Conservation (phyloP, 53 echinoderm and acorn worm species). For the Luidia sarsii region DNA sequence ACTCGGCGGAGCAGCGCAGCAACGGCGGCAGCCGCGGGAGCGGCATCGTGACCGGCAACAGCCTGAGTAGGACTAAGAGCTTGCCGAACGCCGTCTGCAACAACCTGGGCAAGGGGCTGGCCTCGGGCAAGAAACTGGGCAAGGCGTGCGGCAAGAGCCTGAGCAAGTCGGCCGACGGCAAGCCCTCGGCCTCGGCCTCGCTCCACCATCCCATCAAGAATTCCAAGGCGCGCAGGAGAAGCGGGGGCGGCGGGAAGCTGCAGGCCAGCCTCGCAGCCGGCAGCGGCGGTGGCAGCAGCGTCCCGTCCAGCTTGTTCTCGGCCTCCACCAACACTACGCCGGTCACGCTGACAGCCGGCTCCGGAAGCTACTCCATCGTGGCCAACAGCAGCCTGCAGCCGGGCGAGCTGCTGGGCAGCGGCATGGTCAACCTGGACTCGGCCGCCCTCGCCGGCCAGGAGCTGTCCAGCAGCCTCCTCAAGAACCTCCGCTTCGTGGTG, state of each 20-base stretch:
- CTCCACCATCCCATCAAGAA: conserved; percentile 58
- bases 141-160: conserved; percentile 56
- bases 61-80: conserved; percentile 14
- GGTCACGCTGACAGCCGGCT: conserved; percentile 56
- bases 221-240: conserved; percentile 87
- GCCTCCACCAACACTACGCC: conserved; percentile 56
- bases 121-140: conserved; percentile 54
- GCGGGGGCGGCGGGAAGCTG: conserved; percentile 52
- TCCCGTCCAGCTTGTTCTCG: conserved; percentile 60
- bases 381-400: conserved; percentile 89
- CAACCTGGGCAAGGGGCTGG: conserved; percentile 57
- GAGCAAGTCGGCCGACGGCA: conserved; percentile 63
- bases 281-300: conserved; percentile 33
- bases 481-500: conserved; percentile 88
- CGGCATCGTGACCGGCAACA: background rate
- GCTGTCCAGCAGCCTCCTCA: conserved; percentile 56
- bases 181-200: conserved; percentile 17
- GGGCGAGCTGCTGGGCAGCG: conserved; percentile 71
- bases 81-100: conserved; percentile 45
- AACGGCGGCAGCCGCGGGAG: conserved; percentile 3
- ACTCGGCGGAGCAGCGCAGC: background rate
- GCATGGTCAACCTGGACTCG: conserved; percentile 64
- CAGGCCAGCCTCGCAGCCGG: conserved; percentile 31
- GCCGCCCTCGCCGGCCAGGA: conserved; percentile 41
- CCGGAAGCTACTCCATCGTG: conserved; percentile 70